Conservation (phyloP, 2,888 invertebrate species). For the Netelia inedita region DNA sequence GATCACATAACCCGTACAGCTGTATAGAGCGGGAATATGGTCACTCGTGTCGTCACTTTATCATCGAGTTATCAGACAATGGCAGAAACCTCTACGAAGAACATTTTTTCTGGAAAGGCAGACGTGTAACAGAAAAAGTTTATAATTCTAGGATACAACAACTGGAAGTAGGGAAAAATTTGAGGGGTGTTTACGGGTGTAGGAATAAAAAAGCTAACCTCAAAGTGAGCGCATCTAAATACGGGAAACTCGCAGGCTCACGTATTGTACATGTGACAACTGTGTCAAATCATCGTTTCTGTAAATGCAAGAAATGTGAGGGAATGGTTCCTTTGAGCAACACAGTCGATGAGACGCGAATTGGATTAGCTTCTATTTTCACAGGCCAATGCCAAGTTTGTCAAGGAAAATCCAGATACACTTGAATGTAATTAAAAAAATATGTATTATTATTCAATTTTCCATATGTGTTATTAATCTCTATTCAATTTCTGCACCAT, state of each 20-base stretch:
- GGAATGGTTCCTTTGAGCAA: conserved; percentile 39
- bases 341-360: conserved; percentile 42
- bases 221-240: conserved; percentile 15
- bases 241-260: conserved; percentile 20
- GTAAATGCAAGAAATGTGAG: conserved; percentile 39
- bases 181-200: conserved; percentile 17
- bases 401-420: conserved; percentile 20
- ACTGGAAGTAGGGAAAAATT: conserved; percentile 32
- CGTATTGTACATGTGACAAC: conserved; percentile 48
- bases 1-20: conserved; percentile 34
- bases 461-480: too few relatives aligned
- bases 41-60: neutral
- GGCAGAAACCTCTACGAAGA: conserved; percentile 25
- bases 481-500: too few relatives aligned
- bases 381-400: conserved; percentile 38
- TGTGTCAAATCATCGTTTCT: conserved; percentile 45
- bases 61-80: conserved; percentile 6
- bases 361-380: conserved; percentile 47
- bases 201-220: conserved; percentile 27
- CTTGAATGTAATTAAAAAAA: too few relatives aligned
- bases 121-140: conserved; percentile 48
- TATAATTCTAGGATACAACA: conserved; percentile 28
- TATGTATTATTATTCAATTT: too few relatives aligned
- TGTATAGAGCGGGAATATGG: too few relatives aligned
- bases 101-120: conserved; percentile 45